Evolutionary conservation across 2,888 invertebrate genomes (phyloP).

Genomic region (Ophion obscuratus): DNA sequence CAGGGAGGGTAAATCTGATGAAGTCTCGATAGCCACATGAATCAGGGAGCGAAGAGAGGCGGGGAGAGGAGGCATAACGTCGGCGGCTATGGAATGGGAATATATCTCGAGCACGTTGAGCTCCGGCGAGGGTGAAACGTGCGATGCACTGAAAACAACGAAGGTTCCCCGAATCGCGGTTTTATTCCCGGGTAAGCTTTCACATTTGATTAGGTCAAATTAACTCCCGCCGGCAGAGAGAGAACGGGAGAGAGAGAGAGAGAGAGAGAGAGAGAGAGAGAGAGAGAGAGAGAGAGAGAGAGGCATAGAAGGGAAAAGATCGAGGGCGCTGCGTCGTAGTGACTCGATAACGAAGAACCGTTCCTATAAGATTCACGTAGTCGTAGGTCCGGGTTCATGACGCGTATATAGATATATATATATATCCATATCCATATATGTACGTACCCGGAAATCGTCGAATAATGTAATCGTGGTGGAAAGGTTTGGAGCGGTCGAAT

Average conservation of each 20-base stretch:
- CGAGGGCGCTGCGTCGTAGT: neutral
- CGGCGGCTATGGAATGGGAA: constrained; percentile 45
- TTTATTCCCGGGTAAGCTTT: constrained; percentile 59
- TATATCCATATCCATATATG: constrained; percentile 3
- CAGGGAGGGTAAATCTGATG: constrained; percentile 24
- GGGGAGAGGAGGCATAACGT: neutral
- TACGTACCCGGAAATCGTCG: constrained; percentile 58
- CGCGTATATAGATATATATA: constrained; percentile 11
- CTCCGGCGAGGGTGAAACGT: neutral
- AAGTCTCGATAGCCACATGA: neutral
- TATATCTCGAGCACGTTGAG: constrained; percentile 4
- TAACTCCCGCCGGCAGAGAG: constrained; percentile 66
- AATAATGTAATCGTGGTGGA: constrained; percentile 66
- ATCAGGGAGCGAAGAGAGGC: neutral
- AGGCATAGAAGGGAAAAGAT: neutral
- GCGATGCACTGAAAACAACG: constrained; percentile 15
- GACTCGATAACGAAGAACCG: constrained; percentile 13
- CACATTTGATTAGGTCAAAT: constrained; percentile 77
- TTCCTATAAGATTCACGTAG: constrained; percentile 68
- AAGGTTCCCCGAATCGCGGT: constrained; percentile 53
- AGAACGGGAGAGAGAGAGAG: constrained; percentile 19
- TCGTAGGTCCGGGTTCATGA: constrained; percentile 75
- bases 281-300: constrained; percentile 3
- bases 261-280: constrained; percentile 8
- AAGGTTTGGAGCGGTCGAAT: constrained; percentile 50